Evolutionary conservation across 2,797 vertebrate genomes (phyloP), one percentile per base, ranked within the genome.

Genomic region (Onychomys torridus): DNA sequence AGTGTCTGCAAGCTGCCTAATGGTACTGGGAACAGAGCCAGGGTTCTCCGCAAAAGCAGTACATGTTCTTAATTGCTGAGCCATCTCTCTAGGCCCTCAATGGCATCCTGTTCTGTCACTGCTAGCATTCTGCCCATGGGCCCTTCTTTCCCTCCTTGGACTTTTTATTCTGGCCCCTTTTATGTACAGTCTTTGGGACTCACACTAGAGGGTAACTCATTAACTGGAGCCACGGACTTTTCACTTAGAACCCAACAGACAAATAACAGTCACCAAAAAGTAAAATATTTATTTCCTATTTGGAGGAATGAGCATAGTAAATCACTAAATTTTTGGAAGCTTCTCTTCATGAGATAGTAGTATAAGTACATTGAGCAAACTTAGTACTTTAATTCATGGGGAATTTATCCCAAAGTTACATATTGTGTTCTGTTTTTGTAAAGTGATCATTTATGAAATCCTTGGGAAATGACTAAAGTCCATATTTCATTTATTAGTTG

Each of bases 271-370:
- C 90, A 94, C 89, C 37, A 76, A 96, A 93, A 96, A 92, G 85
- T 73, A 91, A 96, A 94, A 94, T 79, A 95, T 86, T 90, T 84
- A 87, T 89, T 96, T 94, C 19, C 63, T 57, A 81, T 94, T 85
- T 84, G 78, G n/a, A 91, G 73, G 43, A 49, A 34, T 90, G 65
- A 90, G 2, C 32, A 43, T 34, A 59, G 34, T 69, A 65, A 96
- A 93, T 37, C 85, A 79, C 13, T 46, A 13, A 90, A 92, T 90
- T 93, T 93, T 76, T 77, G 19, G 9, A 92, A 95, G 78, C 7
- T 57, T 27, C 52, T 11, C 29, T 89, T 37, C 6, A 46, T 75
- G 34, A 17, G 34, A 82, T 37, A 69, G 59, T 19, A 37, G 25
- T 49, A 67, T 13, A 90, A 86, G 76, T 23, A 59, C 92, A 76